A percentile compares a stretch with the other conserved stretches of the same genome.
Conservation (phyloP, 2,888 invertebrate genomes). For the Elegia similella region DNA sequence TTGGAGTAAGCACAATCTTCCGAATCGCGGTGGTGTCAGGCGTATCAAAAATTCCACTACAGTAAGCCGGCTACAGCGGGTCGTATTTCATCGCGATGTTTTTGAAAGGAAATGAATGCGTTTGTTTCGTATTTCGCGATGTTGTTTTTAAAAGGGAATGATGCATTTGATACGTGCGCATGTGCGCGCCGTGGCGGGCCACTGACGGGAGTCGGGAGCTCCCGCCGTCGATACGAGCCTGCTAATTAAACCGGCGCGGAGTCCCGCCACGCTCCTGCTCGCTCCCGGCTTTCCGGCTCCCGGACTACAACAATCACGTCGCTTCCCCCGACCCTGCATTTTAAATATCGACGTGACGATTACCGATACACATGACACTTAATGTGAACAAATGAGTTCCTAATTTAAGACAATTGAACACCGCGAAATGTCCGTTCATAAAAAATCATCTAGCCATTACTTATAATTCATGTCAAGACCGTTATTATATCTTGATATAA, state of each 20-base stretch:
- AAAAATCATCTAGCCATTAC: slow-evolving; percentile 38
- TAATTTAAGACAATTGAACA: slow-evolving; percentile 68
- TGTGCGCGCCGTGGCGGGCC: slow-evolving; percentile 48
- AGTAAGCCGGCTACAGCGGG: slow-evolving; percentile 23
- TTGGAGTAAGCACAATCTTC: slow-evolving; percentile 23
- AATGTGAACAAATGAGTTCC: slow-evolving; percentile 64
- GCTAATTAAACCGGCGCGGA: slow-evolving; percentile 31
- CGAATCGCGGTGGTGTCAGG: slow-evolving; percentile 33
- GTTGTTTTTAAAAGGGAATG: slow-evolving; percentile 49
- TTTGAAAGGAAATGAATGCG: slow-evolving; percentile 34
- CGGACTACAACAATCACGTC: slow-evolving; percentile 30
- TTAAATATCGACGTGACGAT: slow-evolving; percentile 46
- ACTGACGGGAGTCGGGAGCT: slow-evolving; percentile 41
- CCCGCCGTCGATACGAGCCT: slow-evolving; percentile 24
- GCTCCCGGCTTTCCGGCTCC: slow-evolving; percentile 31
- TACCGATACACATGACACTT: slow-evolving; percentile 49
- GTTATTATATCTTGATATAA: slow-evolving; percentile 29
- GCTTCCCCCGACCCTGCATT: slow-evolving; percentile 34
- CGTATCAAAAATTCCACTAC: slow-evolving; percentile 40
- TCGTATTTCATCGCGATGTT: slow-evolving; percentile 37
- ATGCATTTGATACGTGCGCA: slow-evolving; percentile 47
- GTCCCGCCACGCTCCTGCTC: slow-evolving; percentile 24
- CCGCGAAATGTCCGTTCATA: slow-evolving; percentile 43
- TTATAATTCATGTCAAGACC: slow-evolving; percentile 38
- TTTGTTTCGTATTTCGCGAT: slow-evolving; percentile 44